Base-by-base conservation (phyloP, 2,797 vertebrate species). In the Channa striata region DNA sequence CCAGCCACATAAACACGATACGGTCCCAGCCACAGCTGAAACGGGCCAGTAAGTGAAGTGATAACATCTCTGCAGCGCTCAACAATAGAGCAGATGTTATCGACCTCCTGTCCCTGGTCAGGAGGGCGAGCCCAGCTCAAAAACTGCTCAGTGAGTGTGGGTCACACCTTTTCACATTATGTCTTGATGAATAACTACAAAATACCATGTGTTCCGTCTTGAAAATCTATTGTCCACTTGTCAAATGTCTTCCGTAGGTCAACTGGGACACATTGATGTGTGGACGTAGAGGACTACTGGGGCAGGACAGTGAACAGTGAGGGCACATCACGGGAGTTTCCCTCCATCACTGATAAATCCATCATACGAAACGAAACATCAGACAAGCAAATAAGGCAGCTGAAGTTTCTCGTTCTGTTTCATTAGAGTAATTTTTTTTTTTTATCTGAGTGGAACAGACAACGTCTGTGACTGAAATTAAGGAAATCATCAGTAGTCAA, bases 371-470 rank as follows among this genome's bases (percentile, higher is more conserved):
- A 37, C 0, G 0, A 63, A 36, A 40, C 9, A 7, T 74, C 56
- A 59, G 19, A 21, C 48, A 59, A 47, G 37, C 16, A 40, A 44
- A 52, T 61, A 8, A 59, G 21, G 12, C 40, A 56, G 11, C 21
- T 16, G 21, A 8, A 44, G 7, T 20, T 52, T 40, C 40, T 65
- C 9, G 1, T 25, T 42, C 4, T 57, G 5, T 17, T 57, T 40
- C 10, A 8, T 37, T 30, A 30, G 25, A 30, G 25, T 30, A 4
- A 6, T 6, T 30, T 30, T 30, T 30, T 30, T 6, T 30, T 30
- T 30, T 30, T 30, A 30, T 30, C 25, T 30, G 4, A 30, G 25
- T 30, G 25, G 25, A 30, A 30, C 25, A 30, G 25, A 30, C 6
- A 30, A 30, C 6, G 3, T n/a, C 11, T 46, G n/a, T 25, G 2